Evolutionary conservation across 2,888 invertebrate species (phyloP).

Genomic region (Salpingus planirostris): DNA sequence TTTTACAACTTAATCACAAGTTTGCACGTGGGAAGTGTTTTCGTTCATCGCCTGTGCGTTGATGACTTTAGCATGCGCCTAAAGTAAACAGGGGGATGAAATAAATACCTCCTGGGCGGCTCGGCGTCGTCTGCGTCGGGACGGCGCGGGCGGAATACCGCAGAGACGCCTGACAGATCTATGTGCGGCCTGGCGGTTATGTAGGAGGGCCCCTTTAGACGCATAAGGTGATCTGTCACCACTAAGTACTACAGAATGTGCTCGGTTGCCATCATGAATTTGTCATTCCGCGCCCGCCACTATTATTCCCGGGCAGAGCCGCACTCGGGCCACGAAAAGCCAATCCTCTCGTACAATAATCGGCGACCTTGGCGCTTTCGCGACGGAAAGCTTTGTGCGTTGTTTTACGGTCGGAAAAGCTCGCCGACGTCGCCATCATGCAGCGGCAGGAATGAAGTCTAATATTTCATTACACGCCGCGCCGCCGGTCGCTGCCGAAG

Average conservation of each 20-base stretch:
- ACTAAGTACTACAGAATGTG: constrained; percentile 32
- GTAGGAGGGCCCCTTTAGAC: constrained; percentile 27
- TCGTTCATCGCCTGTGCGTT: constrained; percentile 19
- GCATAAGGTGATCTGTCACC: constrained; percentile 36
- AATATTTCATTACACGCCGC: no score
- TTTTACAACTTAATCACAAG: constrained; percentile 17
- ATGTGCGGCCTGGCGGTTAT: constrained; percentile 31
- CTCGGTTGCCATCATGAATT: constrained; percentile 28
- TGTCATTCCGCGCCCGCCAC: constrained; percentile 21
- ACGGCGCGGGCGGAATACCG: constrained; percentile 12
- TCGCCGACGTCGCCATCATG: no score
- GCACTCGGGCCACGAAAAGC: no score
- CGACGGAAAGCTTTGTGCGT: no score
- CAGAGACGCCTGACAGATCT: constrained; percentile 28
- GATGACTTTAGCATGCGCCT: constrained; percentile 24
- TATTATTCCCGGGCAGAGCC: no score
- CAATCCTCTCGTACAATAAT: no score
- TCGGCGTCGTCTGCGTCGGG: constrained; percentile 18
- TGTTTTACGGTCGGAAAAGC: no score
- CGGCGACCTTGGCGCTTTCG: no score
- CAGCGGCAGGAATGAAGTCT: no score
- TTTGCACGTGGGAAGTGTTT: constrained; percentile 15
- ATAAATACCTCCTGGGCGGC: constrained; percentile 24
- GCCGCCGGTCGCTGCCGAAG: no score
- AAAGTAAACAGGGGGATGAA: constrained; percentile 30